phyloP scores from a whole-genome alignment of 2,797 vertebrate species.

The Crypturellus tataupa region DNA sequence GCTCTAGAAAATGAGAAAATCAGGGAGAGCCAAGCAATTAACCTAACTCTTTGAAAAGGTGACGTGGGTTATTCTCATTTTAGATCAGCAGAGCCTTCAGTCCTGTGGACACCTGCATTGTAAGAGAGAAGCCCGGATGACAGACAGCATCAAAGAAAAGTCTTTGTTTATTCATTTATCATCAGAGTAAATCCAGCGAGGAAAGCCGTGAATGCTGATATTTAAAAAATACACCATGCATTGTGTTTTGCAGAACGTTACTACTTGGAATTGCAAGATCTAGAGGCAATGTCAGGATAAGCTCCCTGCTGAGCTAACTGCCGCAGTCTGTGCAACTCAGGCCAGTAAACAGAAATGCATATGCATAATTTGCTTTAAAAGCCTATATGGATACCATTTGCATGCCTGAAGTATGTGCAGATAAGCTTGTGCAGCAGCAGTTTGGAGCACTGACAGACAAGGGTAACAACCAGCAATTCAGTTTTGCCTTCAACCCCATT shows the following conservation, averaged over 20 bases:
- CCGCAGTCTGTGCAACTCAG: neutral
- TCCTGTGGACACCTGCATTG: neutral
- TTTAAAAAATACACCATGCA: neutral
- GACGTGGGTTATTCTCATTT: constrained; percentile 21
- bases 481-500: neutral
- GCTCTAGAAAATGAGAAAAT: constrained; percentile 61
- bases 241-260: neutral
- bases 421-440: neutral
- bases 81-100: neutral
- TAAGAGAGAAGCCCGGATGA: neutral
- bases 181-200: neutral
- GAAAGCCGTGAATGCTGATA: neutral
- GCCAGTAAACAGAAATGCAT: neutral
- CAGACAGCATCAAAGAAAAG: neutral
- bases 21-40: constrained; percentile 62
- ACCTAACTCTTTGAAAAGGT: constrained; percentile 30
- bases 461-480: neutral
- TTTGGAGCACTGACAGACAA: neutral
- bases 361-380: neutral
- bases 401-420: neutral
- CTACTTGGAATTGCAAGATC: neutral
- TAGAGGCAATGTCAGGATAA: neutral
- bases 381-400: neutral
- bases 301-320: neutral
- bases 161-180: neutral